phyloP scores from a whole-genome alignment of 1,140 invertebrate genomes.

The Temnothorax nylanderi region DNA sequence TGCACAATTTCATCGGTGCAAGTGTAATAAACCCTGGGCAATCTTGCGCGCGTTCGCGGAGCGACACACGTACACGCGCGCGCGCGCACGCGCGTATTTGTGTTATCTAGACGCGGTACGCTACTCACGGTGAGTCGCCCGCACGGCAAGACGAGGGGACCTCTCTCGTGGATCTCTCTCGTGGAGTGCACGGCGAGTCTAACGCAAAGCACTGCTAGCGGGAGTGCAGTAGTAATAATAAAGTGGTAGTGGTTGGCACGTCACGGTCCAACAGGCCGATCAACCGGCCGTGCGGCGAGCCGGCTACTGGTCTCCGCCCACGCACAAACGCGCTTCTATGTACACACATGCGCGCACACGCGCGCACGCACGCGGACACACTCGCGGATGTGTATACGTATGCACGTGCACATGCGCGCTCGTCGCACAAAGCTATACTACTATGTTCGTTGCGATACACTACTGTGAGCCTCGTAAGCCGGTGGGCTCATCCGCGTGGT shows the following conservation, averaged over 20 bases:
- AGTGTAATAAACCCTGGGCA: constrained; percentile 78
- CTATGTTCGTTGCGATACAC: neutral
- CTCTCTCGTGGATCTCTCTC: constrained; percentile 29
- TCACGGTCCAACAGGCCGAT: constrained; percentile 84
- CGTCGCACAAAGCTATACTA: constrained; percentile 14
- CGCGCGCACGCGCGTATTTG: neutral
- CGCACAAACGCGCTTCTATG: constrained; percentile 73
- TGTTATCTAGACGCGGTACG: constrained; percentile 51
- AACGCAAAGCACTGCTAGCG: constrained; percentile 73
- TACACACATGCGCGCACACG: constrained; percentile 36
- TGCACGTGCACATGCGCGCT: neutral
- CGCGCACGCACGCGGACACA: neutral
- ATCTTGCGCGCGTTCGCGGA: constrained; percentile 50
- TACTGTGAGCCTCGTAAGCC: neutral
- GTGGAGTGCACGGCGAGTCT: constrained; percentile 12
- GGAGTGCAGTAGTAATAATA: constrained; percentile 81
- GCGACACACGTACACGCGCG: neutral
- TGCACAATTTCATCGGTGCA: constrained; percentile 76
- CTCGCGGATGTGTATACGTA: neutral
- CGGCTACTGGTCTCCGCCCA: constrained; percentile 83
- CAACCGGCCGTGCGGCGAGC: constrained; percentile 79
- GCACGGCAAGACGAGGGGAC: constrained; percentile 35
- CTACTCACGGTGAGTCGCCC: constrained; percentile 55
- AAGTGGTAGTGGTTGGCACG: constrained; percentile 82
- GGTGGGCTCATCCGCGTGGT: constrained; percentile 19